phyloP scores from a whole-genome alignment of 64 coral and sea anemone species.

The Astreopora myriophthalma region DNA sequence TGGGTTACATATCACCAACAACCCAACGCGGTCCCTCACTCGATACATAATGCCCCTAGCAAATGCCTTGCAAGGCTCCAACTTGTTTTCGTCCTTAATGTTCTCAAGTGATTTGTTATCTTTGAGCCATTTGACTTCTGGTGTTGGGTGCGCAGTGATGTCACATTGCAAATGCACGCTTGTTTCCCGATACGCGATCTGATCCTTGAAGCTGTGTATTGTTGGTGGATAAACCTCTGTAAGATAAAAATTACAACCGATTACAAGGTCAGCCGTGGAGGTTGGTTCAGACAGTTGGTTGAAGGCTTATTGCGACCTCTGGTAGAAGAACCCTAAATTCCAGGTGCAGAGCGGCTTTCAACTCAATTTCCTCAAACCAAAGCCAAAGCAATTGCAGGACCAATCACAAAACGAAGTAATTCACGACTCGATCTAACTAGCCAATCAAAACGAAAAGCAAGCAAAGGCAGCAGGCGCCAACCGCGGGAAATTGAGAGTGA shows the following conservation, averaged over 20 bases:
- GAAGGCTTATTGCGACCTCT: too few relatives aligned
- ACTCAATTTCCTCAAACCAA: too few relatives aligned
- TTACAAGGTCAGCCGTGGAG: not conserved
- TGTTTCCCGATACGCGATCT: not conserved
- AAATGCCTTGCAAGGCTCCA: not conserved
- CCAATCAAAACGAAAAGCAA: too few relatives aligned
- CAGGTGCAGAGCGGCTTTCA: too few relatives aligned
- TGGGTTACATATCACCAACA: conserved; percentile 35
- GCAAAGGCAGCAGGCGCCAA: too few relatives aligned
- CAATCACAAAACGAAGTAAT: too few relatives aligned
- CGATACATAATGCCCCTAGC: not conserved
- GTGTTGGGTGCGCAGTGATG: conserved; percentile 28
- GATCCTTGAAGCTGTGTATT: not conserved
- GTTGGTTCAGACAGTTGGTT: not conserved
- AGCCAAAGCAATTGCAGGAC: too few relatives aligned
- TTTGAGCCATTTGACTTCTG: conserved; percentile 37
- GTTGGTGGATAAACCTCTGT: conserved; percentile 21
- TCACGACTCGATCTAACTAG: too few relatives aligned
- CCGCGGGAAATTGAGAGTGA: too few relatives aligned
- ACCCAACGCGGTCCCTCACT: not conserved
- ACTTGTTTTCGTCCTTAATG: not conserved
- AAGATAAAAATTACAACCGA: not conserved
- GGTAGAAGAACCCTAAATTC: too few relatives aligned
- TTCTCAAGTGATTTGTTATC: not conserved
- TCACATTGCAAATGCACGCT: not conserved